Conservation (phyloP, 2,888 invertebrate species). For the Tipula lateralis region DNA sequence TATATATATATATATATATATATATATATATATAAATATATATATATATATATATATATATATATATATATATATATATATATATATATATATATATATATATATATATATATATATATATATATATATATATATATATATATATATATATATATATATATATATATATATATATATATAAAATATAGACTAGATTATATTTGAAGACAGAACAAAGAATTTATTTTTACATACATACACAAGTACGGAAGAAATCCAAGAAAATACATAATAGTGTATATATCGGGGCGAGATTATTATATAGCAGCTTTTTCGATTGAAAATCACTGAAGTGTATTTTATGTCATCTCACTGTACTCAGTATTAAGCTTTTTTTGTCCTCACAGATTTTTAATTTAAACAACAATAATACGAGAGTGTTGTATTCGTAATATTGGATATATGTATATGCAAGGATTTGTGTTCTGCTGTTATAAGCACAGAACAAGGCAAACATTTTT, state of each 20-base stretch:
- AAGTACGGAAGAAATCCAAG: background rate
- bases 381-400: background rate
- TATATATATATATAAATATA: too few relatives aligned
- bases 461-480: background rate
- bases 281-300: background rate
- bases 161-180: too few relatives aligned
- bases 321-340: slow-evolving; percentile 3
- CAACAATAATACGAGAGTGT: background rate
- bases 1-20: too few relatives aligned
- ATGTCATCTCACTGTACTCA: background rate
- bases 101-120: too few relatives aligned
- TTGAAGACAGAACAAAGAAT: background rate
- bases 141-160: too few relatives aligned
- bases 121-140: too few relatives aligned
- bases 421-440: background rate
- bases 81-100: too few relatives aligned
- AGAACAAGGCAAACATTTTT: background rate
- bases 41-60: too few relatives aligned
- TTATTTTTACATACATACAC: too few relatives aligned
- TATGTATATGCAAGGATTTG: background rate
- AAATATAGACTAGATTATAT: too few relatives aligned
- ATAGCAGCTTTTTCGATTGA: background rate
- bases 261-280: background rate
- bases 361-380: background rate
- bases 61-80: too few relatives aligned